These are phyloP conservation scores for Aporophyla nigra DNA, from an alignment of 2,888 invertebrate species.

Conservation along the genomic window DNA sequence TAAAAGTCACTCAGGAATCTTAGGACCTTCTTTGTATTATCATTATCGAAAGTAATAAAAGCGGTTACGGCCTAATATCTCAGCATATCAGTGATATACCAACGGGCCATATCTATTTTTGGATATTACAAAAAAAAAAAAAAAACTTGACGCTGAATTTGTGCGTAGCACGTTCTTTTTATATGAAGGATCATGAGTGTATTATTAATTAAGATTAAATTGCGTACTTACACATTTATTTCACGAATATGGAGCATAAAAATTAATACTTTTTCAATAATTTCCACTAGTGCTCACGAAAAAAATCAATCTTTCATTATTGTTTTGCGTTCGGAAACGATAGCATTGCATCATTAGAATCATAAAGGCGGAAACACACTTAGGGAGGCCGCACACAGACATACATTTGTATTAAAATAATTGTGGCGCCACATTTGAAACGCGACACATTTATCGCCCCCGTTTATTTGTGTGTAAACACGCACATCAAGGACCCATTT, in stretches of 20 bases:
- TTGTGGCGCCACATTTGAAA: too few relatives aligned
- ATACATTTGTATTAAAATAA: too few relatives aligned
- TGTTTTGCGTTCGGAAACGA: conserved; percentile 45
- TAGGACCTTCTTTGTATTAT: background rate
- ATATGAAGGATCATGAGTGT: background rate
- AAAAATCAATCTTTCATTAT: conserved; percentile 56
- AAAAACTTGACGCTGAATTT: conserved; percentile 30
- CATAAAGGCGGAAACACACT: too few relatives aligned
- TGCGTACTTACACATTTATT: conserved; percentile 39
- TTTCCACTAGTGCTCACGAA: conserved; percentile 17
- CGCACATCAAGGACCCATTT: too few relatives aligned
- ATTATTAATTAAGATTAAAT: background rate
- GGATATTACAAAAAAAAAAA: conserved; percentile 39
- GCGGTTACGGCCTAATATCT: background rate
- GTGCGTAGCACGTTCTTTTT: background rate
- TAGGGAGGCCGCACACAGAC: too few relatives aligned
- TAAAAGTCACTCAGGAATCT: background rate
- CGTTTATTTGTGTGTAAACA: too few relatives aligned
- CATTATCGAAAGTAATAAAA: background rate
- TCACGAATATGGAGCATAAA: background rate
- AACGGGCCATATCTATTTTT: conserved; percentile 49
- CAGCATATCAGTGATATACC: conserved; percentile 2
- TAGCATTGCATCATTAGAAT: background rate
- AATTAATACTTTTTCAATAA: background rate
- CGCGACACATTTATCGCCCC: too few relatives aligned